Evolutionary conservation across 2,797 vertebrate genomes (phyloP).

Genomic region (Pipistrellus kuhlii): DNA sequence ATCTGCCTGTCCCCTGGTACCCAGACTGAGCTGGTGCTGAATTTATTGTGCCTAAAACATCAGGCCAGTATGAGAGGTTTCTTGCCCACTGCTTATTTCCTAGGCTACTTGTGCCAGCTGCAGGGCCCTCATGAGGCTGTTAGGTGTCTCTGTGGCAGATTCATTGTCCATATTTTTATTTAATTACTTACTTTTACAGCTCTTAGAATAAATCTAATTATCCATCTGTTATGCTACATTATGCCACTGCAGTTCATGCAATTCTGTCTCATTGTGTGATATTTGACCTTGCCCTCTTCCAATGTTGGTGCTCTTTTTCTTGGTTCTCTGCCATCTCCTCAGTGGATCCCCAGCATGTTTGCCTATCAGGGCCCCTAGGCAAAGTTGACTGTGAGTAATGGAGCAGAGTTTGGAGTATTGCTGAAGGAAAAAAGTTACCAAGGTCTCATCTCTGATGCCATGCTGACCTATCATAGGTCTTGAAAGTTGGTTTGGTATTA

Average conservation of each 20-base stretch:
- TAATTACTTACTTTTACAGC: slow-evolving; percentile 85
- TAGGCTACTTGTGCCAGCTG: slow-evolving; percentile 54
- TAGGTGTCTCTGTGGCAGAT: slow-evolving; percentile 77
- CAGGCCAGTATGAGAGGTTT: slow-evolving; percentile 18
- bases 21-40: not conserved
- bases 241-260: slow-evolving; percentile 64
- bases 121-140: slow-evolving; percentile 28
- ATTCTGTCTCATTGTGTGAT: slow-evolving; percentile 54
- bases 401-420: not conserved
- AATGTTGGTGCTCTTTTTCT: not conserved
- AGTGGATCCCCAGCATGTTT: not conserved
- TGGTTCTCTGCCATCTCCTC: slow-evolving; percentile 57
- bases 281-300: slow-evolving; percentile 65
- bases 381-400: slow-evolving; percentile 5
- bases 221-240: slow-evolving; percentile 84
- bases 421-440: not conserved
- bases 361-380: not conserved
- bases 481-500: not conserved
- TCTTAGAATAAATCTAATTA: slow-evolving; percentile 85
- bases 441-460: not conserved
- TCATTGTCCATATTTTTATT: slow-evolving; percentile 84
- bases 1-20: not conserved
- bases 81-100: not conserved
- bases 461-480: not conserved
- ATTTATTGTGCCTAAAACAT: slow-evolving; percentile 46